Percentiles rank a stretch among this genome's conserved stretches.
Conservation (phyloP, 2,888 invertebrate genomes). For the Craniophora ligustri region DNA sequence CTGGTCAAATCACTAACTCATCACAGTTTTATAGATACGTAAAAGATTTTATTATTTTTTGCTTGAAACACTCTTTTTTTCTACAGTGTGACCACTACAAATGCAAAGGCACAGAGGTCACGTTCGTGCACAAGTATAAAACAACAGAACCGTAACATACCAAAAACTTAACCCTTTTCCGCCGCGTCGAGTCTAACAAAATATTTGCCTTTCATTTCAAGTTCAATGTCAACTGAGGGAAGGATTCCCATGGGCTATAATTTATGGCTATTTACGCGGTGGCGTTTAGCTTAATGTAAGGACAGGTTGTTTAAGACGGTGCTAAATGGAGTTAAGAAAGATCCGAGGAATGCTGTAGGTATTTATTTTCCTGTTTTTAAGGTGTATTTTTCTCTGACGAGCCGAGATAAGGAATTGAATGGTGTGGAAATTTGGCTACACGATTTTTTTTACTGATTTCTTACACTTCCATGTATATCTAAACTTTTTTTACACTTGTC, state of each 20-base stretch:
- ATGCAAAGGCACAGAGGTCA: slow-evolving; percentile 21
- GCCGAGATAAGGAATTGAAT: no score
- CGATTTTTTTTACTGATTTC: no score
- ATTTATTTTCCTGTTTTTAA: slow-evolving; percentile 8
- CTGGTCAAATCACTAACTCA: no score
- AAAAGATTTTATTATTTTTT: no score
- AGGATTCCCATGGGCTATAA: slow-evolving; percentile 41
- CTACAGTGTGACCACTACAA: no score
- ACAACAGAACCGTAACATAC: slow-evolving; percentile 13
- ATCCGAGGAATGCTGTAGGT: background rate
- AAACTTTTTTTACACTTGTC: no score
- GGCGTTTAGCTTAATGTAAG: slow-evolving; percentile 27
- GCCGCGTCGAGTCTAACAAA: slow-evolving; percentile 21
- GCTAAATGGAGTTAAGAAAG: slow-evolving; percentile 11
- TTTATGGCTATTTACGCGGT: slow-evolving; percentile 42
- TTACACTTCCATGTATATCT: no score
- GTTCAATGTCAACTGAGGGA: slow-evolving; percentile 51
- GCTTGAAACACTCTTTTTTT: no score
- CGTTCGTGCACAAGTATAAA: slow-evolving; percentile 19
- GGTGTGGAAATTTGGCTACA: no score
- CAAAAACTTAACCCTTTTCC: slow-evolving; percentile 38
- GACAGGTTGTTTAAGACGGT: slow-evolving; percentile 34
- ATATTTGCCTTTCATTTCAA: slow-evolving; percentile 53
- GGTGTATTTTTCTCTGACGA: no score
- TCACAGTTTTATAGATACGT: no score